Conservation (phyloP, 1,140 invertebrate species). For the Drosophila orena region DNA sequence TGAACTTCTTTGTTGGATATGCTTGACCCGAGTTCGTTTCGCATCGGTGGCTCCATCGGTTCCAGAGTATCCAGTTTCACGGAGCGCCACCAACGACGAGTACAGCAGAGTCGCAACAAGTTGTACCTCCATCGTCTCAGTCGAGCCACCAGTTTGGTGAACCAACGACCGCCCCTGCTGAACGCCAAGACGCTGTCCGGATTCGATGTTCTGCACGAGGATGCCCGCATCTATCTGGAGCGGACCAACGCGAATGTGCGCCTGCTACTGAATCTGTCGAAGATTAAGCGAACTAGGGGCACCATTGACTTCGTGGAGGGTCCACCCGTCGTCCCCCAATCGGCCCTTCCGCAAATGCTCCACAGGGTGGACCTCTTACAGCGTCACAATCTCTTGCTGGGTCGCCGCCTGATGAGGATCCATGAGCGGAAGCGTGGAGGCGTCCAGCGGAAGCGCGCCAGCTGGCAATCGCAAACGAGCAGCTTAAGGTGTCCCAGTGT, state of each 20-base stretch:
- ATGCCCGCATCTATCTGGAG: slow-evolving; percentile 17
- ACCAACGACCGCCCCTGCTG: slow-evolving; percentile 13
- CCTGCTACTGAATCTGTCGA: slow-evolving; percentile 14
- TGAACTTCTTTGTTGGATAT: neutral
- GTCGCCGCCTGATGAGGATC: slow-evolving; percentile 11
- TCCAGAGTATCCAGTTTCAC: neutral
- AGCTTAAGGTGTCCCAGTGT: neutral
- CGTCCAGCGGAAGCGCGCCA: too few relatives aligned
- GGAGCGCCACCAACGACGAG: neutral
- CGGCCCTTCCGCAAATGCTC: slow-evolving; percentile 4
- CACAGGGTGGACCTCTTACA: slow-evolving; percentile 1
- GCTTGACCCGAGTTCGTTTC: neutral
- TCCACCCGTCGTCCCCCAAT: neutral
- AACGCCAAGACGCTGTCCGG: neutral
- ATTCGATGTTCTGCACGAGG: neutral
- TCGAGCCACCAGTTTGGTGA: slow-evolving; percentile 22
- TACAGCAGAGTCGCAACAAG: neutral
- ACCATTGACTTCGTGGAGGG: neutral
- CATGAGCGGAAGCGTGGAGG: neutral
- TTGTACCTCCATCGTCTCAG: slow-evolving; percentile 11
- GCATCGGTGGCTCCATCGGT: neutral
- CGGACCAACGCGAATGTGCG: slow-evolving; percentile 27
- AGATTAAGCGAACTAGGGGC: slow-evolving; percentile 12
- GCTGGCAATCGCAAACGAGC: neutral
- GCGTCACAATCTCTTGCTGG: slow-evolving; percentile 15